Evolutionary conservation across 2,888 invertebrate genomes (phyloP).

Genomic region (Ormyrus thymus): DNA sequence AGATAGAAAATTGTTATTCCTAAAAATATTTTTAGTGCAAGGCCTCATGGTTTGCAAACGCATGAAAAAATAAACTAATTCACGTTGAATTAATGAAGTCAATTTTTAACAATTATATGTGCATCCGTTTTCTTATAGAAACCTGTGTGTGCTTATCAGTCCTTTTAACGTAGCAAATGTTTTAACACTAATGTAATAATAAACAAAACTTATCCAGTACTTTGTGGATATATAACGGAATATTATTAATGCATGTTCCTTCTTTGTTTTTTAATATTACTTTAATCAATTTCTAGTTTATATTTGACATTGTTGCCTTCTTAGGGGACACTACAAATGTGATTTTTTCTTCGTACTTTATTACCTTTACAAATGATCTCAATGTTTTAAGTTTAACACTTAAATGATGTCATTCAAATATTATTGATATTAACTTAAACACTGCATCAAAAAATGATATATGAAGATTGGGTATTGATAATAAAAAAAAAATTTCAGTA

Average conservation of each 20-base stretch:
- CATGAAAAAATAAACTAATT: constrained; percentile 1
- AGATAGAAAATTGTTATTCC: constrained; percentile 7
- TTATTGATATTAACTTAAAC: no score
- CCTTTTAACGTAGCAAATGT: no score
- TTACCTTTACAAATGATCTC: background rate
- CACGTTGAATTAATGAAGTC: constrained; percentile 26
- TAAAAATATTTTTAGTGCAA: constrained; percentile 26
- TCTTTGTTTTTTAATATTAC: no score
- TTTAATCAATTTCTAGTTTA: no score
- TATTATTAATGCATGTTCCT: no score
- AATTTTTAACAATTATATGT: constrained; percentile 1
- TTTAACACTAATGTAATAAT: no score
- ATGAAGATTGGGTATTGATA: background rate
- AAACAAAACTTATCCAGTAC: no score
- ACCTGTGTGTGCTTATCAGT: background rate
- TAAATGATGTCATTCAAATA: background rate
- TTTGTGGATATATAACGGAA: no score
- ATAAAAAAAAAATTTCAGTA: constrained; percentile 23
- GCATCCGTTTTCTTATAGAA: constrained; percentile 31
- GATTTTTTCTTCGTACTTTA: no score
- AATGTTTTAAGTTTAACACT: constrained; percentile 3
- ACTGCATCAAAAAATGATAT: background rate
- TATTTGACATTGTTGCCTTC: no score
- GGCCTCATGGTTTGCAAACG: constrained; percentile 13
- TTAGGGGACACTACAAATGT: no score